A percentile compares a stretch with the other conserved stretches of the same genome.
These are phyloP conservation scores for Pseudomyrmex cubaensis DNA, from an alignment of 1,140 invertebrate genomes.

Conservation along the genomic window DNA sequence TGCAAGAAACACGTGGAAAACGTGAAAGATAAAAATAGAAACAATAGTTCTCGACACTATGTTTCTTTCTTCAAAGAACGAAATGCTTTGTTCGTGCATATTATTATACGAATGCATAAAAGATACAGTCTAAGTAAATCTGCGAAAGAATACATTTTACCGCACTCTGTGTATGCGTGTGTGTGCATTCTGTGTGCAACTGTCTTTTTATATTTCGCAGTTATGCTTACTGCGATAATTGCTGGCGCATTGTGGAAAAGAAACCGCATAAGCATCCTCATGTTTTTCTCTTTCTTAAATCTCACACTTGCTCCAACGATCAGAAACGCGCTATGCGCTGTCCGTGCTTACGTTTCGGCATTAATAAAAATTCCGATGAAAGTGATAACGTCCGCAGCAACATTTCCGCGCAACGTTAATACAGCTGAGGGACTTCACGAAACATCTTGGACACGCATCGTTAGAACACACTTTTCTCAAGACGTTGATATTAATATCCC, in stretches of 20 bases:
- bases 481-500: conserved; percentile 46
- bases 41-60: neutral
- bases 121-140: neutral
- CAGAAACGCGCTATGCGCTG: neutral
- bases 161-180: neutral
- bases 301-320: conserved; percentile 16
- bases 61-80: neutral
- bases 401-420: conserved; percentile 19
- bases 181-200: neutral
- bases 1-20: neutral
- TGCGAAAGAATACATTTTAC: neutral
- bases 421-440: neutral
- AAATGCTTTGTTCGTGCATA: neutral
- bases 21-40: neutral
- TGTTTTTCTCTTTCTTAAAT: neutral
- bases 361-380: conserved; percentile 41
- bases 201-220: conserved; percentile 30
- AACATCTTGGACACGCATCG: conserved; percentile 23
- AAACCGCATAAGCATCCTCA: neutral
- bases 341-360: conserved; percentile 1
- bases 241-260: neutral
- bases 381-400: conserved; percentile 35
- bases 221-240: neutral
- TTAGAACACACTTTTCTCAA: conserved; percentile 35
- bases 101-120: conserved; percentile 1